Conservation (phyloP, 2,113 vertebrate species). For the Meles meles region DNA sequence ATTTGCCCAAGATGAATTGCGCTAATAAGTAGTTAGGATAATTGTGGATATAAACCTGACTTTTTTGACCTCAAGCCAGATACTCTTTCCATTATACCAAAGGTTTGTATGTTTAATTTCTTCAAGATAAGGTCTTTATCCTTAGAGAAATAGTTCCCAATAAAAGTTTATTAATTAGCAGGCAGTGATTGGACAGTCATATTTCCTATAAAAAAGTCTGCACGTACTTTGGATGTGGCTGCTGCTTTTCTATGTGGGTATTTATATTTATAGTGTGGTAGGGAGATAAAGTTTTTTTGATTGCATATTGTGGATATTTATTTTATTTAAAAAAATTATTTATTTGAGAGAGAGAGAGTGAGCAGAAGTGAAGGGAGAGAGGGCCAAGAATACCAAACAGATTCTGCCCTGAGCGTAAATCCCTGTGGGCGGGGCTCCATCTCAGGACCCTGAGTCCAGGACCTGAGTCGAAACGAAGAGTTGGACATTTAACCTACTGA, state of each 20-base stretch:
- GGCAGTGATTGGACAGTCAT: background rate
- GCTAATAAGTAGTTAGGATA: background rate
- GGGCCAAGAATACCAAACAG: background rate
- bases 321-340: background rate
- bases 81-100: background rate
- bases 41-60: background rate
- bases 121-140: background rate
- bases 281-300: background rate
- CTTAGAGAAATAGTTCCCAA: background rate
- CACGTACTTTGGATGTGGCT: background rate
- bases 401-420: too few species aligned
- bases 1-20: background rate
- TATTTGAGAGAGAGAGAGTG: background rate
- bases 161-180: constrained; percentile 27
- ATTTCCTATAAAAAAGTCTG: constrained; percentile 8
- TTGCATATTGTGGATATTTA: constrained; percentile 13
- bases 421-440: too few species aligned
- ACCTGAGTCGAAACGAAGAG: background rate
- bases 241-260: background rate
- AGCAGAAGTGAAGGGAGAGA: too few species aligned
- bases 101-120: constrained; percentile 33
- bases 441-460: background rate
- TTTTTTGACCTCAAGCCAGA: background rate
- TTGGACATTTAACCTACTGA: background rate
- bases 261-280: constrained; percentile 34